Evolutionary conservation across 1,140 invertebrate genomes (phyloP).

Genomic region (Megalopta genalis): DNA sequence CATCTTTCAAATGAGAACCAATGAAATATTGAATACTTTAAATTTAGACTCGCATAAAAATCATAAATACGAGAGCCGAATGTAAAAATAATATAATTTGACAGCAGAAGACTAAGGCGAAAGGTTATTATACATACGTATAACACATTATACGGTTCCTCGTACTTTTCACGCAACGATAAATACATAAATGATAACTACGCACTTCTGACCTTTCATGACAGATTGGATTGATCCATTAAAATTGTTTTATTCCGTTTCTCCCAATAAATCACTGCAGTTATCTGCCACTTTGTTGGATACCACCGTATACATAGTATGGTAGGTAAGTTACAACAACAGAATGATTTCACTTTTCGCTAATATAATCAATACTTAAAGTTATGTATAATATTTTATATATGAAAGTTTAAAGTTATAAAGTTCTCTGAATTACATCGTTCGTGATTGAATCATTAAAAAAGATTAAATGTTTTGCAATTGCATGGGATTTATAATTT

Average conservation of each 20-base stretch:
- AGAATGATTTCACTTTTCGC: not conserved
- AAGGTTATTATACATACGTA: not conserved
- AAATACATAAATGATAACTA: conserved; percentile 11
- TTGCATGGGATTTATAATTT: not conserved
- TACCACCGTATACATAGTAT: not conserved
- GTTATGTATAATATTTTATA: not conserved
- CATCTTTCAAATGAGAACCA: too few relatives aligned
- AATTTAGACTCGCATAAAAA: too few relatives aligned
- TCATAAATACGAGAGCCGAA: too few relatives aligned
- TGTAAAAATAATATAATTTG: conserved; percentile 4
- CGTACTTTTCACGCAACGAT: conserved; percentile 3
- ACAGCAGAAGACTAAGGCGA: not conserved
- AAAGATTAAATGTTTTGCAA: not conserved
- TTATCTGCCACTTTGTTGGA: conserved; percentile 11
- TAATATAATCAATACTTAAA: not conserved
- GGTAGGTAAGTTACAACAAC: conserved; percentile 19
- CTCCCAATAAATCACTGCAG: not conserved
- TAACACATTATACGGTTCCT: not conserved
- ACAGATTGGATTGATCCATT: conserved; percentile 28
- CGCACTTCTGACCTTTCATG: conserved; percentile 21
- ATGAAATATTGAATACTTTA: too few relatives aligned
- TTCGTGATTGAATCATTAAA: not conserved
- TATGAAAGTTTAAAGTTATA: not conserved
- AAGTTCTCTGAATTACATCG: not conserved
- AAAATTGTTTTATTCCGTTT: conserved; percentile 7